Conservation (phyloP, 1,140 invertebrate species). For the Drosophila arawakana region DNA sequence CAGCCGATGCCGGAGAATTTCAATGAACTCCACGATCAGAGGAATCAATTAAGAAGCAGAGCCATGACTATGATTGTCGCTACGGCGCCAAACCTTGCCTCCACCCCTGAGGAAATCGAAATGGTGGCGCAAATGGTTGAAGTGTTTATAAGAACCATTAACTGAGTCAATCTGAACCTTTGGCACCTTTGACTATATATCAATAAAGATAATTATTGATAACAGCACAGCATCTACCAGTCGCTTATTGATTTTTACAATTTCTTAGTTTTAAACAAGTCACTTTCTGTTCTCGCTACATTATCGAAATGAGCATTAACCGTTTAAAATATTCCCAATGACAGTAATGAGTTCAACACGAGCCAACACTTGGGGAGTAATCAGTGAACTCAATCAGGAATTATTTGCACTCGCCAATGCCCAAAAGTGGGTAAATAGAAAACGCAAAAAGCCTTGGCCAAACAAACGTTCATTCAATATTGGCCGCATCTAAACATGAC, state of each 20-base stretch:
- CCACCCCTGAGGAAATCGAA: too few relatives aligned
- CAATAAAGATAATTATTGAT: conserved; percentile 5
- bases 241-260: too few relatives aligned
- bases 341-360: conserved; percentile 28
- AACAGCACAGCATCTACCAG: not conserved
- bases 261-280: not conserved
- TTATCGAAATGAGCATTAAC: not conserved
- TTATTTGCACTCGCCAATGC: conserved; percentile 66
- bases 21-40: too few relatives aligned
- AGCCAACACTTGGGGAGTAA: conserved; percentile 9
- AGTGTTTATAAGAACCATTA: too few relatives aligned
- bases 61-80: too few relatives aligned
- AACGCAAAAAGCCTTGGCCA: conserved; percentile 29
- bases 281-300: not conserved
- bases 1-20: too few relatives aligned
- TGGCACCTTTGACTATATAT: not conserved
- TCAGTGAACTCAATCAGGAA: conserved; percentile 60
- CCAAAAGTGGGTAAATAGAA: conserved; percentile 55
- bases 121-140: too few relatives aligned
- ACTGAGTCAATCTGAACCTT: too few relatives aligned
- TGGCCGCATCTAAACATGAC: conserved; percentile 58
- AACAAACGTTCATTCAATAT: conserved; percentile 59
- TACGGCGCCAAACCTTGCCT: too few relatives aligned
- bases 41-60: too few relatives aligned
- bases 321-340: not conserved